Conservation (phyloP, 2,888 invertebrate species). For the Eupeodes luniger region DNA sequence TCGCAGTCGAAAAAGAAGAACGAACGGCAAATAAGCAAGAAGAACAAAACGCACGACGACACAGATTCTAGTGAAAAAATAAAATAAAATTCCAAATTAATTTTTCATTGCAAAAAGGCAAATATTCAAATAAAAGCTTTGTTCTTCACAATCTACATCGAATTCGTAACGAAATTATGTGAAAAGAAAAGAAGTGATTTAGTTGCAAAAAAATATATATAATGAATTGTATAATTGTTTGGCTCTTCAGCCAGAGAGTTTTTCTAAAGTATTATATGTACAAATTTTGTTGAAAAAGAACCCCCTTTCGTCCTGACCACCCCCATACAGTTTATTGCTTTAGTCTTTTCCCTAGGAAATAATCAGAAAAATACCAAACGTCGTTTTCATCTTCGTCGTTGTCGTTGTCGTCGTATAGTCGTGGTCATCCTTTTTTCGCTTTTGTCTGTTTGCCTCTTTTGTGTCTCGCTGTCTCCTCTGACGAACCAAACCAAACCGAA, state of each 20-base stretch:
- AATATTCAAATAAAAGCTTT: conserved; percentile 21
- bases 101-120: conserved; percentile 14
- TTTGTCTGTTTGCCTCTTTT: conserved; percentile 33
- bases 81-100: conserved; percentile 7
- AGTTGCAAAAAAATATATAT: conserved; percentile 28
- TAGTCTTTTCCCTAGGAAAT: not conserved
- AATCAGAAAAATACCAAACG: conserved; percentile 16
- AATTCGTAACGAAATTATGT: conserved; percentile 52
- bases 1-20: conserved; percentile 47
- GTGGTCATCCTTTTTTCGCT: conserved; percentile 53
- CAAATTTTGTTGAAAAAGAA: conserved; percentile 28
- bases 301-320: conserved; percentile 29
- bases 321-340: not conserved
- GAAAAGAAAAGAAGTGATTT: conserved; percentile 42
- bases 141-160: conserved; percentile 9
- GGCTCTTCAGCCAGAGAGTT: conserved; percentile 61
- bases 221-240: conserved; percentile 66
- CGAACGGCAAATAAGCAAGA: conserved; percentile 32
- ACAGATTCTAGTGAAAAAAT: not conserved
- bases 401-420: conserved; percentile 15
- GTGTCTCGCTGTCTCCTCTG: conserved; percentile 38
- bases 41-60: conserved; percentile 10
- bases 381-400: conserved; percentile 16
- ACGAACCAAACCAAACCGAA: conserved; percentile 18
- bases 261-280: conserved; percentile 50